Conservation (phyloP, 2,888 invertebrate species). For the Perizoma affinitatum region DNA sequence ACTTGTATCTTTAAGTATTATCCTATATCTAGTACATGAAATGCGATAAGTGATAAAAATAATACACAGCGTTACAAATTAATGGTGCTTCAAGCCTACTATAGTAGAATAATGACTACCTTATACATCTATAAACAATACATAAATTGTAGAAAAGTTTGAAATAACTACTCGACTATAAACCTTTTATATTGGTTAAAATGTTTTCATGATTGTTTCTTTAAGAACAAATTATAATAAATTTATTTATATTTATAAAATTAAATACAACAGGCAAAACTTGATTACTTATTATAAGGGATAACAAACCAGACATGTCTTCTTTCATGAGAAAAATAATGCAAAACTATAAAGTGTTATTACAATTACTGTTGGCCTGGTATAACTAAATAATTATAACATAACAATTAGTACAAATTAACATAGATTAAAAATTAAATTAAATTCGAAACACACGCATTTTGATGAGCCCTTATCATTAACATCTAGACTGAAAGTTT, state of each 20-base stretch:
- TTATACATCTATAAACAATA: slow-evolving; percentile 36
- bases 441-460: slow-evolving; percentile 15
- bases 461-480: slow-evolving; percentile 22
- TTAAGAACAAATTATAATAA: neutral
- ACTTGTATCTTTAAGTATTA: slow-evolving; percentile 59
- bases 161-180: slow-evolving; percentile 47
- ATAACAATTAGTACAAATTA: slow-evolving; percentile 1
- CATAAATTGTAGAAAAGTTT: slow-evolving; percentile 43
- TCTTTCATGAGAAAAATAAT: slow-evolving; percentile 11
- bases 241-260: neutral
- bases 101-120: slow-evolving; percentile 43
- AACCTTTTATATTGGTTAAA: neutral
- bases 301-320: neutral
- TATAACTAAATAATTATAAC: neutral
- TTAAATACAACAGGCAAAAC: neutral
- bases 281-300: neutral
- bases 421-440: neutral
- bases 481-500: slow-evolving; percentile 26
- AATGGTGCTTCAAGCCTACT: slow-evolving; percentile 59
- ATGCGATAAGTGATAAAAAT: slow-evolving; percentile 46
- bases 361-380: neutral
- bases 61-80: slow-evolving; percentile 52
- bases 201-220: neutral
- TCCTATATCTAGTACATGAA: slow-evolving; percentile 59
- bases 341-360: neutral